Conservation (phyloP, 2,888 invertebrate genomes). For the Koerneria pararmatus region DNA sequence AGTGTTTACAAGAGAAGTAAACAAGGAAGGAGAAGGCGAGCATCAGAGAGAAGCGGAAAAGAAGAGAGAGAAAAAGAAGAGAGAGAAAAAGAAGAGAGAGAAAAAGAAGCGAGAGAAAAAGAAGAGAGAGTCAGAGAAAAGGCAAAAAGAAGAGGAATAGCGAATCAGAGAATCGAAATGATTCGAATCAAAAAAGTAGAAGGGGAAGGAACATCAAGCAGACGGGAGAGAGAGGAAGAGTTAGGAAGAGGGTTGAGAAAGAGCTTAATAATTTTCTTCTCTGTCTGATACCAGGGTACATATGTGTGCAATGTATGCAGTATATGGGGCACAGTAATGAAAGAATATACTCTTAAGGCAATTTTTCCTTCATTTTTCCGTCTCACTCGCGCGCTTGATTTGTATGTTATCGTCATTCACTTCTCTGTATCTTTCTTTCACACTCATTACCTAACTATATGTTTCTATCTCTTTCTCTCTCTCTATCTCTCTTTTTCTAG, state of each 20-base stretch:
- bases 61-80: constrained; percentile 1
- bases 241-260: constrained; percentile 1
- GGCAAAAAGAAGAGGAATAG: constrained; percentile 2
- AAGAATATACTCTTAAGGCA: no score
- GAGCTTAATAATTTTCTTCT: constrained; percentile 3
- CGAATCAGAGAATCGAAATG: no score
- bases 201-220: no score
- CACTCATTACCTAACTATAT: background rate
- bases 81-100: background rate
- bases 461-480: no score
- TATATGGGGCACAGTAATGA: no score
- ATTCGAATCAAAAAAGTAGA: no score
- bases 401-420: constrained; percentile 4
- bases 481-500: background rate
- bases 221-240: no score
- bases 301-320: no score
- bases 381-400: no score
- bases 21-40: background rate
- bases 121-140: background rate
- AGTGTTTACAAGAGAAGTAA: background rate
- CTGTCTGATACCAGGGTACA: background rate
- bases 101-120: background rate
- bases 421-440: constrained; percentile 2
- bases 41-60: background rate
- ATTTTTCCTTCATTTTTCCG: no score